These are phyloP conservation scores for Pteropus alecto DNA, from an alignment of 2,113 vertebrate genomes.

Conservation along the genomic window DNA sequence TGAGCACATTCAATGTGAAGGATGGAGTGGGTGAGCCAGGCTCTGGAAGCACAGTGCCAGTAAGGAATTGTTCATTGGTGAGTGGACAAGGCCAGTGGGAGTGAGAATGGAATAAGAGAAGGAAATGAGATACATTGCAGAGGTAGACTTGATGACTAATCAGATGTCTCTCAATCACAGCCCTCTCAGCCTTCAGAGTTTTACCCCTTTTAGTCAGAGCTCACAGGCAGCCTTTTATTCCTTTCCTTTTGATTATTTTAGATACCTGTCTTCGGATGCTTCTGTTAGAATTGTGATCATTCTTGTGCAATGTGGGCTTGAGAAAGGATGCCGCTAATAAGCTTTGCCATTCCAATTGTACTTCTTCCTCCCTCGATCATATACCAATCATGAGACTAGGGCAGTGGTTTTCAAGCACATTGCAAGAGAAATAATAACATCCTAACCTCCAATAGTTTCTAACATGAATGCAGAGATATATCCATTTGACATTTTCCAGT, in stretches of 20 bases:
- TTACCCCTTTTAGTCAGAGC: neutral
- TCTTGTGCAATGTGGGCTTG: neutral
- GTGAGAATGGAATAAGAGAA: neutral
- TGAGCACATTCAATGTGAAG: neutral
- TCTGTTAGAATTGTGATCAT: neutral
- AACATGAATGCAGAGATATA: neutral
- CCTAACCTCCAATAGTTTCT: neutral
- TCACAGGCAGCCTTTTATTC: neutral
- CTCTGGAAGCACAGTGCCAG: neutral
- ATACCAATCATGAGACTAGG: neutral
- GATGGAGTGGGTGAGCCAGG: too few relatives aligned
- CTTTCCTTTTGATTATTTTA: slow-evolving; percentile 51
- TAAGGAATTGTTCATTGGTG: neutral
- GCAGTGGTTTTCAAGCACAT: neutral
- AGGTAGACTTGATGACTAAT: neutral
- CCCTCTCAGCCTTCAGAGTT: neutral
- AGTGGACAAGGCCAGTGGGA: neutral
- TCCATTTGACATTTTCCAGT: neutral
- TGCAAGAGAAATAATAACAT: neutral
- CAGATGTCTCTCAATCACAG: slow-evolving; percentile 6
- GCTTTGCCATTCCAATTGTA: neutral
- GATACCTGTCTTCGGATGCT: neutral
- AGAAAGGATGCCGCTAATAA: slow-evolving; percentile 5
- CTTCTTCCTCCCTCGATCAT: neutral
- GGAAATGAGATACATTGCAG: neutral